A percentile compares a stretch with the other conserved stretches of the same genome.
Conservation (phyloP, 2,888 invertebrate genomes). For the Abrostola tripartita region DNA sequence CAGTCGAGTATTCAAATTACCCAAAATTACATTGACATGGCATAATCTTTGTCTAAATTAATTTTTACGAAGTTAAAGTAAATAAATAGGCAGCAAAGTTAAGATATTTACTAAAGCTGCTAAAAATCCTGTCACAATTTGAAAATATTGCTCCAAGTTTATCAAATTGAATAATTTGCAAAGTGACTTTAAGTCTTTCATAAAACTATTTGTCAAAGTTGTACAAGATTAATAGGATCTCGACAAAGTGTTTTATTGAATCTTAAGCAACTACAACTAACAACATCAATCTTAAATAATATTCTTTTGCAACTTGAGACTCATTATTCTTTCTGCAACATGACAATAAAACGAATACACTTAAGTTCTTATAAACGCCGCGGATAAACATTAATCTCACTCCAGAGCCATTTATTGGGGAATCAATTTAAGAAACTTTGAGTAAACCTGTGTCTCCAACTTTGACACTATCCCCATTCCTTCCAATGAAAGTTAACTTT, state of each 20-base stretch:
- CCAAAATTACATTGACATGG: too few species aligned
- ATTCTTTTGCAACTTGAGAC: conserved; percentile 15
- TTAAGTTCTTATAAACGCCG: conserved; percentile 48
- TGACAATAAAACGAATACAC: conserved; percentile 36
- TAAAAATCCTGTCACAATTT: too few species aligned
- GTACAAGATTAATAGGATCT: conserved; percentile 24
- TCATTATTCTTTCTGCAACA: conserved; percentile 41
- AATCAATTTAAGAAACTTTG: conserved; percentile 76
- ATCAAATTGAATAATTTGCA: conserved; percentile 7
- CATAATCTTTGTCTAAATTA: too few species aligned
- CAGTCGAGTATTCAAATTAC: neutral
- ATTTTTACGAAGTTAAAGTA: too few species aligned
- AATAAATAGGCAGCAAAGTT: too few species aligned
- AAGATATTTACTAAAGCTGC: too few species aligned
- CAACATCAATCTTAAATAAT: conserved; percentile 32
- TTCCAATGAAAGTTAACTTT: conserved; percentile 79
- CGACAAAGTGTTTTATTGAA: conserved; percentile 22
- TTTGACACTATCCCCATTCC: conserved; percentile 69
- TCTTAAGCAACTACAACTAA: conserved; percentile 10
- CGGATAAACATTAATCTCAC: conserved; percentile 68
- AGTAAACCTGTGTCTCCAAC: conserved; percentile 64
- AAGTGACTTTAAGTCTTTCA: conserved; percentile 20
- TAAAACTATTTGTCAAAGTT: conserved; percentile 26
- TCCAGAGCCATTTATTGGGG: conserved; percentile 64
- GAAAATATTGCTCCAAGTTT: neutral